These are phyloP conservation scores for Phymorhynchus buccinoides DNA, from an alignment of 1,140 invertebrate genomes.

Conservation along the genomic window DNA sequence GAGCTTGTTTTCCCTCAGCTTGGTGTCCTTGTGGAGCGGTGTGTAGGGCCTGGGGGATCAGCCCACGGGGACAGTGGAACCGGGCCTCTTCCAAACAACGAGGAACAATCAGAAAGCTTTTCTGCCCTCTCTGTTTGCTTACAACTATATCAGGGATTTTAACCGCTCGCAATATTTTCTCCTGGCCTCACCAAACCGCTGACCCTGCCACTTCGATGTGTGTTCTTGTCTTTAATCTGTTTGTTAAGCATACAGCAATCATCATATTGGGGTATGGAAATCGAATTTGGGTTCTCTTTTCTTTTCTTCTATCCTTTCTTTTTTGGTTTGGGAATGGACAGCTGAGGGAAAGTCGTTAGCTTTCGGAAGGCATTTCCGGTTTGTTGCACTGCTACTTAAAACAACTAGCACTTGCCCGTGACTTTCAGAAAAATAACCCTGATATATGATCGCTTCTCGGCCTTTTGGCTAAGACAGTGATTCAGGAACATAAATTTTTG, in stretches of 20 bases:
- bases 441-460: too few relatives aligned
- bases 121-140: background rate
- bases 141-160: background rate
- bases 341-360: too few relatives aligned
- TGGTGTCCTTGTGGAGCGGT: background rate
- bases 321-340: too few relatives aligned
- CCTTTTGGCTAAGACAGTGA: too few relatives aligned
- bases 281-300: background rate
- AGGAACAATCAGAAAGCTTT: background rate
- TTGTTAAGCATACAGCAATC: background rate
- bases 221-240: background rate
- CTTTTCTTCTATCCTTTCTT: background rate
- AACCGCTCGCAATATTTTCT: background rate
- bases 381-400: too few relatives aligned
- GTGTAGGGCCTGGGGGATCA: background rate
- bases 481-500: too few relatives aligned
- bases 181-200: background rate
- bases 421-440: too few relatives aligned
- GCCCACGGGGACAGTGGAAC: background rate
- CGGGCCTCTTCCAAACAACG: too few relatives aligned
- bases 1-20: conserved; percentile 37
- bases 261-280: background rate
- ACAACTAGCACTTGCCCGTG: too few relatives aligned
- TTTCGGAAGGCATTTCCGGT: too few relatives aligned
- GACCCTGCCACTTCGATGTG: background rate